Evolutionary conservation across 2,113 vertebrate genomes (phyloP).

Genomic region (Spilogale gracilis): DNA sequence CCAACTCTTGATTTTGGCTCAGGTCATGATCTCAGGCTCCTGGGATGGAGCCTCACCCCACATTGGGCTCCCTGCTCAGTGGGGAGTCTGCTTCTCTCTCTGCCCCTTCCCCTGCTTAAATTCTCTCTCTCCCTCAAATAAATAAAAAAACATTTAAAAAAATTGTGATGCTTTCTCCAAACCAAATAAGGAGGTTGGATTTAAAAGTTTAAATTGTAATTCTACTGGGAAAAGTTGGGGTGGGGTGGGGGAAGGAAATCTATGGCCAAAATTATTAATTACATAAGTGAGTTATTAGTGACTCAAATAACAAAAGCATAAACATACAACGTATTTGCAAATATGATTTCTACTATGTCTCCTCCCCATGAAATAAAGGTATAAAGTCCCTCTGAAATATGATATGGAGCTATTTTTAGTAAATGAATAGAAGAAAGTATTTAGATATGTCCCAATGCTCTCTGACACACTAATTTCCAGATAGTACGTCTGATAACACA

Average conservation of each 20-base stretch:
- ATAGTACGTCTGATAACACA: constrained; percentile 12
- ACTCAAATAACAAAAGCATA: constrained; percentile 30
- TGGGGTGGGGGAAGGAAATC: background rate
- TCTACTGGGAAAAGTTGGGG: background rate
- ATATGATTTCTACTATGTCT: constrained; percentile 34
- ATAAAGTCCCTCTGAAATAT: constrained; percentile 2
- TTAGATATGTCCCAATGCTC: background rate
- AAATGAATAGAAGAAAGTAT: constrained; percentile 48
- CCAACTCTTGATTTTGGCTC: no score
- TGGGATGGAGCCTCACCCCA: no score
- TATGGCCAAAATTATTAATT: constrained; percentile 76
- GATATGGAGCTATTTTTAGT: background rate
- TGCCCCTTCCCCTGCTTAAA: no score
- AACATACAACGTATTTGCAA: constrained; percentile 40
- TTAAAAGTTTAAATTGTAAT: constrained; percentile 38
- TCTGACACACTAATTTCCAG: background rate
- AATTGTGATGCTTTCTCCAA: constrained; percentile 1
- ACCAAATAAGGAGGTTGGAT: background rate
- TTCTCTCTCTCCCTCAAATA: no score
- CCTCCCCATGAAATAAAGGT: background rate
- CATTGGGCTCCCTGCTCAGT: no score
- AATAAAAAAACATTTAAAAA: background rate
- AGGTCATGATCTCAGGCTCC: background rate
- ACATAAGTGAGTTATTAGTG: background rate
- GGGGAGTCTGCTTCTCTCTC: no score